Conservation (phyloP, 2,888 invertebrate genomes). For the Ecdyonurus torrentis region DNA sequence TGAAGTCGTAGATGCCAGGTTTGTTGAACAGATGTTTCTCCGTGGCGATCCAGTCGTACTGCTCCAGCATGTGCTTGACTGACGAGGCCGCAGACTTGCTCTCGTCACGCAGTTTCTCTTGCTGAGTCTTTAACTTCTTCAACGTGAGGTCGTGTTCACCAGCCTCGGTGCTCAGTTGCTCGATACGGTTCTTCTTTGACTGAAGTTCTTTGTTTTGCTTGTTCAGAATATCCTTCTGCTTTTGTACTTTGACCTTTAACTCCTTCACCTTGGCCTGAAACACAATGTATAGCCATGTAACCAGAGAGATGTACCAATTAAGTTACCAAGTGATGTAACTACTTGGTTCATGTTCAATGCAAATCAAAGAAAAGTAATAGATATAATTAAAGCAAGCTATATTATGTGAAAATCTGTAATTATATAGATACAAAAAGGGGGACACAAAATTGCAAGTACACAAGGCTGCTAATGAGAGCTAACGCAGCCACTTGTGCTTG, state of each 20-base stretch:
- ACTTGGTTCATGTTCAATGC: too few species aligned
- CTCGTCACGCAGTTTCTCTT: not conserved
- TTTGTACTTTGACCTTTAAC: constrained; percentile 42
- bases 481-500: too few species aligned
- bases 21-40: constrained; percentile 64
- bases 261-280: constrained; percentile 39
- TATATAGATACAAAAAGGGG: too few species aligned
- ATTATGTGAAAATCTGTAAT: too few species aligned
- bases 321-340: too few species aligned
- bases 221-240: constrained; percentile 46
- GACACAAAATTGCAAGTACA: too few species aligned
- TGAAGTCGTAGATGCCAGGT: constrained; percentile 50
- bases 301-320: too few species aligned
- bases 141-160: constrained; percentile 47
- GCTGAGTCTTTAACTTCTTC: constrained; percentile 35
- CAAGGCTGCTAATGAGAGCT: too few species aligned
- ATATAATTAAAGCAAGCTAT: too few species aligned
- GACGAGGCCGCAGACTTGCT: not conserved
- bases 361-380: too few species aligned
- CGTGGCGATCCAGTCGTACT: constrained; percentile 57
- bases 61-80: constrained; percentile 25
- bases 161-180: constrained; percentile 40
- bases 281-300: too few species aligned
- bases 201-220: constrained; percentile 51
- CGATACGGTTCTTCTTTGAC: constrained; percentile 40